Base-by-base conservation (phyloP, 1,140 invertebrate species). In the Lucilia cuprina region DNA sequence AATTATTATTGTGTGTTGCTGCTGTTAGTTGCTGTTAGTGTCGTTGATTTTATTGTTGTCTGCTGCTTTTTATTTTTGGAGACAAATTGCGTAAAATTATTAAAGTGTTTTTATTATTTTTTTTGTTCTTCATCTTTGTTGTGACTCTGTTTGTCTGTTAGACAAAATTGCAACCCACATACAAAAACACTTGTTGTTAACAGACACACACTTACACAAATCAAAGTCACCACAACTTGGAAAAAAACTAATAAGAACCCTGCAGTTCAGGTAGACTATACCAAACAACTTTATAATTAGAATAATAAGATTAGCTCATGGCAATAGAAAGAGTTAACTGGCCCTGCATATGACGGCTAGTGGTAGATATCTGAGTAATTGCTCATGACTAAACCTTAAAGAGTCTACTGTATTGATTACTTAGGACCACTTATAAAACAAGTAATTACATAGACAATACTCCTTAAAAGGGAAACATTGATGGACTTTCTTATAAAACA, bases 121-220 rank as follows among this genome's bases (percentile, higher is more conserved):
- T 47, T 78, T 78, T 47, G 75, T 47, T n/a, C 25, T 2, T 2
- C 25, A 30, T 34, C 74, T 34, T 74, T 10, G 10, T 74, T 74
- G 41, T 8, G 41, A 0, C 7, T 7, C 19, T 70, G 65, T 2
- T 21, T 80, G 77, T 80, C 74, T 34, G n/a, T 21, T 80, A 41
- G 30, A 80, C 77, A 80, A 80, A 50, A 80, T 80, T 77, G 77
- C 77, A 80, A 25, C 77, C 82, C 55, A 83, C 82, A 83, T 13
- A 74, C 9, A 70, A 10, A 49, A 12, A 80, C 77, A 80, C 77
- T 80, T 80, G 77, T 80, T 80, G 41, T 80, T 19, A 80, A 49
- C 30, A 77, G 17, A 55, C 49, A 82, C 80, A 82, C 47, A 82
- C 80, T 34, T 30, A 34, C 47, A 34, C 55, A 70, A 19, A 83